Evolutionary conservation across 2,888 invertebrate genomes (phyloP).

Genomic region (Andrena bicolor): DNA sequence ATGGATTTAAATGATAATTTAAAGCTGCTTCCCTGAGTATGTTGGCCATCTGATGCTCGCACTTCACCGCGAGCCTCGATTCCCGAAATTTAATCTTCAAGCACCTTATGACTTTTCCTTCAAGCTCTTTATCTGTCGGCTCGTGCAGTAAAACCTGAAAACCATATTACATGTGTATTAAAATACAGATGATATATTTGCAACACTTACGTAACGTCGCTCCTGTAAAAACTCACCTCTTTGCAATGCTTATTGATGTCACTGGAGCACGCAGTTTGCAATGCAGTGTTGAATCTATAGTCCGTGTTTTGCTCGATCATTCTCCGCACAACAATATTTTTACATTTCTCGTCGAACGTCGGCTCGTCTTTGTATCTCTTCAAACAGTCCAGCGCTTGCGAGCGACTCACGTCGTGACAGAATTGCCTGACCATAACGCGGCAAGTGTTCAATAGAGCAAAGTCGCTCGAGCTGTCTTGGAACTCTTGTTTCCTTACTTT

Average conservation of each 20-base stretch:
- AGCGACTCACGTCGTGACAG: conserved; percentile 89
- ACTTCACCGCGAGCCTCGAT: conserved; percentile 90
- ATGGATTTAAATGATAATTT: conserved; percentile 95
- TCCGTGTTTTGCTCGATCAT: conserved; percentile 96
- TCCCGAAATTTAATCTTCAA: conserved; percentile 93
- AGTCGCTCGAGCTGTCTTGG: conserved; percentile 94
- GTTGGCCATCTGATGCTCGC: conserved; percentile 93
- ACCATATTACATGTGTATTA: background rate
- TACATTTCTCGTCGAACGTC: conserved; percentile 93
- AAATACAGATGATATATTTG: background rate
- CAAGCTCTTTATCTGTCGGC: conserved; percentile 89
- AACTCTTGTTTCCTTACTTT: conserved; percentile 94
- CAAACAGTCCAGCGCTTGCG: conserved; percentile 91
- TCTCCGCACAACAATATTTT: conserved; percentile 93
- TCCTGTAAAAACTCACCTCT: conserved; percentile 80
- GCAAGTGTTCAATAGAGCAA: conserved; percentile 93
- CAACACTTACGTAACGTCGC: background rate
- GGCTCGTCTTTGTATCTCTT: conserved; percentile 92
- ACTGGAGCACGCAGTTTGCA: conserved; percentile 92
- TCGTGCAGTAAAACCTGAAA: conserved; percentile 63
- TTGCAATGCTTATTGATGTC: conserved; percentile 93
- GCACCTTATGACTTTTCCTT: conserved; percentile 94
- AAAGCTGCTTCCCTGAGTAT: conserved; percentile 95
- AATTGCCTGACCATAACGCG: conserved; percentile 94
- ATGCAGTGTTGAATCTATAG: conserved; percentile 94